Conservation (phyloP, 2,797 vertebrate species). For the Otolemur crassicaudatus region DNA sequence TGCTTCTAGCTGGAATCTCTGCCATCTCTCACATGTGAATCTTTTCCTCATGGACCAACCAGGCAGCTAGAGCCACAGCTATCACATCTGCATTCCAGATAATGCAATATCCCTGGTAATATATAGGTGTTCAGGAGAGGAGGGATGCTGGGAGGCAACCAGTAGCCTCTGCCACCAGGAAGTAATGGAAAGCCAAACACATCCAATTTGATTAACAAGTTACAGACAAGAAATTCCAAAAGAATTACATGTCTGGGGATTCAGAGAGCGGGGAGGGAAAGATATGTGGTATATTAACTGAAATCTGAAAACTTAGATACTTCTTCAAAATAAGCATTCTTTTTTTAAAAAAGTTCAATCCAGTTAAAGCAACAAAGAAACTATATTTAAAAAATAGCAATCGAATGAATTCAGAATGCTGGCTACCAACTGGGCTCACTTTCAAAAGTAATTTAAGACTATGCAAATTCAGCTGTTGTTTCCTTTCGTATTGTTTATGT, state of each 20-base stretch:
- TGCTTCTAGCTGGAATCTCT: background rate
- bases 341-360: constrained; percentile 20
- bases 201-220: background rate
- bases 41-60: background rate
- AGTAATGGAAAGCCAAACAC: background rate
- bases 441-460: constrained; percentile 43
- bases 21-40: background rate
- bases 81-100: background rate
- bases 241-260: background rate
- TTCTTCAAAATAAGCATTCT: constrained; percentile 43
- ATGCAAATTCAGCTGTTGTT: background rate
- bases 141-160: background rate
- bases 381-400: constrained; percentile 18
- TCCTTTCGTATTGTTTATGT: background rate
- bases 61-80: background rate
- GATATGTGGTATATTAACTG: background rate
- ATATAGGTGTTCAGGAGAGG: background rate
- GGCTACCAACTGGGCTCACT: background rate
- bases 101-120: background rate
- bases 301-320: background rate
- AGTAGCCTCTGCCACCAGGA: background rate
- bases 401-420: constrained; percentile 24
- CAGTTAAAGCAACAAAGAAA: constrained; percentile 3
- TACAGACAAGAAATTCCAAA: background rate
- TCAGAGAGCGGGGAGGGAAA: background rate